Percentiles rank a stretch among this genome's conserved stretches.
These are phyloP conservation scores for Rafetus swinhoei DNA, from an alignment of 2,113 vertebrate species.

Conservation along the genomic window DNA sequence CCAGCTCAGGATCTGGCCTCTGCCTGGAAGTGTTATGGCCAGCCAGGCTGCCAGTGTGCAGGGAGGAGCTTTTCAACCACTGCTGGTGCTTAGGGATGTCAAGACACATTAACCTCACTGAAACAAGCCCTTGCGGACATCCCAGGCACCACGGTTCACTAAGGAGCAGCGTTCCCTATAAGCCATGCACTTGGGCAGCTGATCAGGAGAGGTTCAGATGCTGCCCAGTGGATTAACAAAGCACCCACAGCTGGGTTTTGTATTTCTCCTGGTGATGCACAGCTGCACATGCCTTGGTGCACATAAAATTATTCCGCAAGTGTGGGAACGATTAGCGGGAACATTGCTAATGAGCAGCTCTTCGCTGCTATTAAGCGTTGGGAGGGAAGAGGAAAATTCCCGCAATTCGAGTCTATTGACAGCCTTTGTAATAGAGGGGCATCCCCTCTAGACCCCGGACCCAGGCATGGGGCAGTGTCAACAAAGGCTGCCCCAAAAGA, in stretches of 20 bases:
- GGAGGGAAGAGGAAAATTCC: background rate
- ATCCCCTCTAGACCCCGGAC: background rate
- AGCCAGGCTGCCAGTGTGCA: background rate
- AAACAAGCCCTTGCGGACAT: constrained; percentile 36
- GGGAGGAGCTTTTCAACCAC: background rate
- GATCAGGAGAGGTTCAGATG: too few relatives aligned
- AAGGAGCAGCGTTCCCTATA: background rate
- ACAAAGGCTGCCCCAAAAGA: background rate
- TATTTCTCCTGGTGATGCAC: too few relatives aligned
- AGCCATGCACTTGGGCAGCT: too few relatives aligned
- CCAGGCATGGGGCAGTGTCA: background rate
- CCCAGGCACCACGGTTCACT: background rate
- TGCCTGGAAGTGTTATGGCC: background rate
- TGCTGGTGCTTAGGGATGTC: constrained; percentile 3
- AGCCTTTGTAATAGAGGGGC: accelerated
- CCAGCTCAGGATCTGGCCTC: accelerated
- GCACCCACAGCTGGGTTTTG: too few relatives aligned
- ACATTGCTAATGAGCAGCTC: background rate
- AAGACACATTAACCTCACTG: constrained; percentile 50
- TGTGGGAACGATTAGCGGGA: too few relatives aligned
- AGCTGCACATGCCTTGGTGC: too few relatives aligned
- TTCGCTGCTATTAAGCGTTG: background rate
- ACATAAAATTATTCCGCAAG: too few relatives aligned
- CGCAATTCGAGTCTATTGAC: accelerated
- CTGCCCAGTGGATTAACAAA: too few relatives aligned